Evolutionary conservation across 1,140 invertebrate species (phyloP).

Genomic region (Diorhabda sublineata): DNA sequence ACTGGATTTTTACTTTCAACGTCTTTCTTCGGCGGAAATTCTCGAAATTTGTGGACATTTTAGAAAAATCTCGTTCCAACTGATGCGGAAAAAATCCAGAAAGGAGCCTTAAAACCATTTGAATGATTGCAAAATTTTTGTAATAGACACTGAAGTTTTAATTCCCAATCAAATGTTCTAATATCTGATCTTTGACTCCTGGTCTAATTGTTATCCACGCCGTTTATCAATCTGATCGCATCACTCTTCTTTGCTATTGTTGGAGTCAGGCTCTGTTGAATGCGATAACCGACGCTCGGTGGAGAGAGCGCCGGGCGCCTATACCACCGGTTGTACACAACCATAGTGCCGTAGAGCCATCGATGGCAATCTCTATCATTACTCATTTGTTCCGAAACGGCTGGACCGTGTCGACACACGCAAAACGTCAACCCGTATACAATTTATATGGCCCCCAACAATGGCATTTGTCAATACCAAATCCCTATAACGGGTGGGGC

Average conservation of each 20-base stretch:
- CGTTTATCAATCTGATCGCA: not conserved
- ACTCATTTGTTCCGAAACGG: conserved; percentile 38
- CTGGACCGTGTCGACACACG: conserved; percentile 42
- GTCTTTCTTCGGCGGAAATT: too few species aligned
- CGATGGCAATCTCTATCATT: conserved; percentile 26
- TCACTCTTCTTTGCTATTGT: conserved; percentile 15
- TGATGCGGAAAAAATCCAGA: too few species aligned
- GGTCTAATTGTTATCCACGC: not conserved
- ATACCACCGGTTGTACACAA: conserved; percentile 9
- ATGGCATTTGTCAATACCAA: conserved; percentile 42
- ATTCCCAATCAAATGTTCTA: too few species aligned
- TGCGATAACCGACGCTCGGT: conserved; percentile 11
- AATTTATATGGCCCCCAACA: conserved; percentile 40
- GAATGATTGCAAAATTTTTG: too few species aligned
- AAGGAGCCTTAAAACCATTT: too few species aligned
- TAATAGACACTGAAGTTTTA: too few species aligned
- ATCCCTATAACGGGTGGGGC: conserved; percentile 36
- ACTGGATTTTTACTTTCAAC: too few species aligned
- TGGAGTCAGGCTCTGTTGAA: conserved; percentile 14
- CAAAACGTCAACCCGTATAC: conserved; percentile 37
- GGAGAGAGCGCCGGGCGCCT: conserved; percentile 9
- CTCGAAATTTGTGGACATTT: too few species aligned
- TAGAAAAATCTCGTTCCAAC: too few species aligned
- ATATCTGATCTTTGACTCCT: not conserved
- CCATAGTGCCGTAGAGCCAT: conserved; percentile 5